Percentiles rank a stretch among this genome's conserved stretches.
phyloP scores from a whole-genome alignment of 2,888 invertebrate genomes.

The Nephrotoma appendiculata region DNA sequence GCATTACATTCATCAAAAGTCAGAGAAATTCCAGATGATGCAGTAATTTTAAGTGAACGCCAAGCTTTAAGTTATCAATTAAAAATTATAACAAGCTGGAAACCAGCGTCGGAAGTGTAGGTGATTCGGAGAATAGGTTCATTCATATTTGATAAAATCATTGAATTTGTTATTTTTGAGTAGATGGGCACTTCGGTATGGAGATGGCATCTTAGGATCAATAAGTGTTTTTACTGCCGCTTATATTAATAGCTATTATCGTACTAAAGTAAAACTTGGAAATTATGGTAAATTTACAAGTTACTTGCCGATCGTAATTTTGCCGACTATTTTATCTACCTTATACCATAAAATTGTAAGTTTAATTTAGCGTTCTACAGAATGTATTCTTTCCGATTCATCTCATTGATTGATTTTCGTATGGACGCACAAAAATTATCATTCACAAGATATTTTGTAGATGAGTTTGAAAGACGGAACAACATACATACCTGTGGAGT shows the following conservation, averaged over 20 bases:
- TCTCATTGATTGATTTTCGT: not conserved
- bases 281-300: slow-evolving; percentile 42
- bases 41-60: slow-evolving; percentile 37
- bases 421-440: too few relatives aligned
- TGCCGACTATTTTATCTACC: slow-evolving; percentile 42
- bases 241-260: slow-evolving; percentile 46
- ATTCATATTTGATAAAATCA: slow-evolving; percentile 7
- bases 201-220: slow-evolving; percentile 36
- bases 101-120: slow-evolving; percentile 44
- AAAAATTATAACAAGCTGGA: slow-evolving; percentile 44
- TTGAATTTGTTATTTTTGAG: slow-evolving; percentile 5
- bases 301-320: slow-evolving; percentile 41
- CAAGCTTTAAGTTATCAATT: slow-evolving; percentile 46
- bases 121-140: slow-evolving; percentile 18
- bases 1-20: slow-evolving; percentile 36
- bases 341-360: slow-evolving; percentile 43
- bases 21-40: slow-evolving; percentile 42
- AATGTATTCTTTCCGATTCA: not conserved
- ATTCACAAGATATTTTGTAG: too few relatives aligned
- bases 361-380: slow-evolving; percentile 10
- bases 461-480: too few relatives aligned
- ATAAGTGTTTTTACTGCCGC: slow-evolving; percentile 39
- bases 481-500: too few relatives aligned
- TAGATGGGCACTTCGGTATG: slow-evolving; percentile 40
- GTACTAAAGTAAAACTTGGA: slow-evolving; percentile 44